A percentile compares a stretch with the other conserved stretches of the same genome.
phyloP scores from a whole-genome alignment of 2,797 vertebrate genomes.

The Alcedo quadribrachys region DNA sequence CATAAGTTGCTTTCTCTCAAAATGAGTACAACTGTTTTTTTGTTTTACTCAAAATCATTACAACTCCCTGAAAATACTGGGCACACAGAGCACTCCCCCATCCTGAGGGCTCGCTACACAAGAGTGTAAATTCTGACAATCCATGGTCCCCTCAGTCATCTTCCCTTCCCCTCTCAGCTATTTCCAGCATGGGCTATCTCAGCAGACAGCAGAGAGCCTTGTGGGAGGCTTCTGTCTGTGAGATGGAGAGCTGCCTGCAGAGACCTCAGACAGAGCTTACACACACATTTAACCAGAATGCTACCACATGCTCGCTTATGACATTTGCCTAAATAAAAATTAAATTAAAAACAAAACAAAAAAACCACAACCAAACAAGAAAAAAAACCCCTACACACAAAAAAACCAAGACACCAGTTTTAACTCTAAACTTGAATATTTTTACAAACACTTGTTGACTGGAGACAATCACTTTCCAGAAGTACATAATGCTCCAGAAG shows the following conservation, averaged over 20 bases:
- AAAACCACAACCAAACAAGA: too few relatives aligned
- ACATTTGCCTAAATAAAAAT: slow-evolving; percentile 50
- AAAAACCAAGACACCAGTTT: background rate
- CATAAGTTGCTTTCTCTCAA: background rate
- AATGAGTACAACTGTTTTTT: background rate
- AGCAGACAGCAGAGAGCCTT: background rate
- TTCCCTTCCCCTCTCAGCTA: background rate
- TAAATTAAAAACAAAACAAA: background rate
- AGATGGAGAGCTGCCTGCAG: background rate
- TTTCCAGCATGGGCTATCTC: background rate
- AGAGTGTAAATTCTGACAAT: background rate
- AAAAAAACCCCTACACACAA: too few relatives aligned
- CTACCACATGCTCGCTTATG: slow-evolving; percentile 33
- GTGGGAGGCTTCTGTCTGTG: background rate
- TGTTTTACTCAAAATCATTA: background rate
- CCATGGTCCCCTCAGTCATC: fast-evolving
- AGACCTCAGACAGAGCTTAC: background rate
- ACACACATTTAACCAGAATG: slow-evolving; percentile 12
- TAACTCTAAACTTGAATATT: slow-evolving; percentile 43
- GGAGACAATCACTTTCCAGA: slow-evolving; percentile 21
- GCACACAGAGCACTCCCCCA: fast-evolving
- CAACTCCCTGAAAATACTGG: background rate
- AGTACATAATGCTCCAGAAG: background rate
- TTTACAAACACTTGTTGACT: slow-evolving; percentile 56
- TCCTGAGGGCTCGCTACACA: background rate